Conservation (phyloP, 2,113 vertebrate genomes). For the Chionis minor region DNA sequence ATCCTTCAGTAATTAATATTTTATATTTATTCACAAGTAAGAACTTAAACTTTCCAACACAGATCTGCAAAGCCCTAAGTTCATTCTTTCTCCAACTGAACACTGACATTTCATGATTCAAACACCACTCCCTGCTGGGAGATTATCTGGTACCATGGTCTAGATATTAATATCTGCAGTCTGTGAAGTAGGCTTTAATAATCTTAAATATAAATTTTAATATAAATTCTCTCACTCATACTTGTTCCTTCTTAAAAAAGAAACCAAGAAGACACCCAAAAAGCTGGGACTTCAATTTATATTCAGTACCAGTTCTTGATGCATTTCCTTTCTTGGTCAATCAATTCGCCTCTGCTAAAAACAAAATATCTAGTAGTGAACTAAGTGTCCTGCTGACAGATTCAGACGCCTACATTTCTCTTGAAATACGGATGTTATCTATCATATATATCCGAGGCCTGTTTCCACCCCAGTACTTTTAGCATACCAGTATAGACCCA, state of each 20-base stretch:
- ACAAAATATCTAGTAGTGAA: neutral
- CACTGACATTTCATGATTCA: constrained; percentile 53
- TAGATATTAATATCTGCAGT: constrained; percentile 27
- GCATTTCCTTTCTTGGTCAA: neutral
- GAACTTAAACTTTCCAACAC: constrained; percentile 34
- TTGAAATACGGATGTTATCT: neutral
- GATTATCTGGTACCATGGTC: neutral
- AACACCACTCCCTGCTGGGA: constrained; percentile 36
- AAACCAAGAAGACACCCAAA: neutral
- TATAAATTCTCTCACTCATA: constrained; percentile 1
- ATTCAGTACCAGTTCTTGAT: neutral
- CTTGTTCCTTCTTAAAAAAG: neutral
- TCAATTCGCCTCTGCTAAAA: neutral
- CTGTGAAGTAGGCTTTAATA: constrained; percentile 25
- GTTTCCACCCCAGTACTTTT: neutral
- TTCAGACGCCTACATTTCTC: neutral
- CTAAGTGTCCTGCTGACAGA: neutral
- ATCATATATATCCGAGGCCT: neutral
- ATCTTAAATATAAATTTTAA: constrained; percentile 46
- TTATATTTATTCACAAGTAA: constrained; percentile 47
- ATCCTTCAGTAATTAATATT: constrained; percentile 50
- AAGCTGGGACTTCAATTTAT: neutral
- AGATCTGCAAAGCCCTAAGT: constrained; percentile 17
- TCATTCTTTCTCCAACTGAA: neutral
- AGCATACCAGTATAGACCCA: neutral